A percentile compares a stretch with the other conserved stretches of the same genome.
These are phyloP conservation scores for Syngnathus rostellatus DNA, from an alignment of 2,797 vertebrate species.

Conservation along the genomic window DNA sequence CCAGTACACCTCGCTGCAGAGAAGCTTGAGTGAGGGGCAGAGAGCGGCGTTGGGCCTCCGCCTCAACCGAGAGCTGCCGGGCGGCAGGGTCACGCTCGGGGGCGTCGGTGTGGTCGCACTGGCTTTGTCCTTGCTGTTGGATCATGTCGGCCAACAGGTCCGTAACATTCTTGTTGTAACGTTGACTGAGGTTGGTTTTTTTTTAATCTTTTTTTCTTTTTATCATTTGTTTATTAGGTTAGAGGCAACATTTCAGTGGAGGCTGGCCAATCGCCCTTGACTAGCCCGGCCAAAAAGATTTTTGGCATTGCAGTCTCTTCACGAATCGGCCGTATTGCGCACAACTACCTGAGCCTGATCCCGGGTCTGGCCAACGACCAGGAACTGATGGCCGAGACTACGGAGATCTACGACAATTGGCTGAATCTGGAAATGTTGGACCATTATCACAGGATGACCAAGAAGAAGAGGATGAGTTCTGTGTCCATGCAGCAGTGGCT, in stretches of 20 bases:
- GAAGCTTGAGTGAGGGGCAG: slow-evolving; percentile 43
- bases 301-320: slow-evolving; percentile 53
- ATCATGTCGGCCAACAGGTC: slow-evolving; percentile 53
- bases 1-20: slow-evolving; percentile 36
- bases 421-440: slow-evolving; percentile 58
- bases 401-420: slow-evolving; percentile 46
- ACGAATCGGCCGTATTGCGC: slow-evolving; percentile 47
- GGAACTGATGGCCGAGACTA: slow-evolving; percentile 45
- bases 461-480: slow-evolving; percentile 60
- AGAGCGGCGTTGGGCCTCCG: slow-evolving; percentile 26
- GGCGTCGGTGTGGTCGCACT: slow-evolving; percentile 56
- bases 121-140: slow-evolving; percentile 56
- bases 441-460: slow-evolving; percentile 58
- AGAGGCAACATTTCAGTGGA: slow-evolving; percentile 16
- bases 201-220: background rate
- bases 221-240: slow-evolving; percentile 25
- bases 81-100: slow-evolving; percentile 34
- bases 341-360: slow-evolving; percentile 40
- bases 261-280: background rate
- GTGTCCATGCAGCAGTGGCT: slow-evolving; percentile 59
- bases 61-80: slow-evolving; percentile 31
- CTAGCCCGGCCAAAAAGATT: slow-evolving; percentile 17
- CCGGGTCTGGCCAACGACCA: slow-evolving; percentile 39
- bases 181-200: background rate
- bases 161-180: slow-evolving; percentile 5